phyloP scores from a whole-genome alignment of 2,113 vertebrate species.

The Bungarus multicinctus region DNA sequence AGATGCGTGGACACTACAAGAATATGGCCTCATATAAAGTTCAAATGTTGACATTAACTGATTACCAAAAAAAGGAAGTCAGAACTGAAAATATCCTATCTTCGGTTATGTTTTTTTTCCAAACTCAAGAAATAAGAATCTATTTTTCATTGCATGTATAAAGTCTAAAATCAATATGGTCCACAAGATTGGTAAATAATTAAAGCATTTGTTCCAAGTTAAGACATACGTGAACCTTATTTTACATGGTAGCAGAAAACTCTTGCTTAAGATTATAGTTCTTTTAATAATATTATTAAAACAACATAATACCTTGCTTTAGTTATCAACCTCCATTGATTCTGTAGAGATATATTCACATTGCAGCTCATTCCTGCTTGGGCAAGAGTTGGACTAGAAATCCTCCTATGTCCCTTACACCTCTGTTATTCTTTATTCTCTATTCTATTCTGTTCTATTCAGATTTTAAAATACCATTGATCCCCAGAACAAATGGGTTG shows the following conservation, averaged over 20 bases:
- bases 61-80: neutral
- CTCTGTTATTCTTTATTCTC: neutral
- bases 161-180: neutral
- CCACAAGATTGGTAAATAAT: neutral
- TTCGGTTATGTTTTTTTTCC: neutral
- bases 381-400: neutral
- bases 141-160: neutral
- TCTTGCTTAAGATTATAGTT: neutral
- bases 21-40: neutral
- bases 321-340: neutral
- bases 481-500: neutral
- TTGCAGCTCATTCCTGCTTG: neutral
- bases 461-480: neutral
- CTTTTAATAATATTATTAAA: neutral
- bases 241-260: neutral
- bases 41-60: neutral
- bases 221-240: neutral
- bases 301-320: neutral
- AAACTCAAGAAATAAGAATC: neutral
- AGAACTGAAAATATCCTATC: neutral
- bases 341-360: neutral
- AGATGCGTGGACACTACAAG: constrained; percentile 6
- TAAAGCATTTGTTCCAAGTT: neutral
- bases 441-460: neutral
- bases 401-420: neutral